Base-by-base conservation (phyloP, 1,140 invertebrate species). In the Drosophila erecta region DNA sequence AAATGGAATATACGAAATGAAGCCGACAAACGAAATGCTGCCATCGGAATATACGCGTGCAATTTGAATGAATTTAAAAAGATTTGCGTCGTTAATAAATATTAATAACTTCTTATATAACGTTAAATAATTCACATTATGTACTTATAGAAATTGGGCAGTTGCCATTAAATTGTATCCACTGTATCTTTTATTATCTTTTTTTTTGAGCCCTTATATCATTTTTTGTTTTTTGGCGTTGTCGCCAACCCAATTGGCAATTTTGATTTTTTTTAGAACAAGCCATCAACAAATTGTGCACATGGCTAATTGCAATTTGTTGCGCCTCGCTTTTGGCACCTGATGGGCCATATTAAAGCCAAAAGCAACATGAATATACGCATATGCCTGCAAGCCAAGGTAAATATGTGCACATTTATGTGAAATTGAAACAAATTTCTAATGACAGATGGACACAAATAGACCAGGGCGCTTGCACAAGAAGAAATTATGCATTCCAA, bases 281-380 rank as follows among this genome's bases (percentile, higher is more conserved):
- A 61, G 56, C 76, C 71, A 71, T 83, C 71, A 84, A 62, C 67
- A 71, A 66, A 60, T 72, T 27, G 47, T 74, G 62, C 67, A 87
- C 81, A 85, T 78, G 81, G 81, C 83, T 85, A 85, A 85, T 85
- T 85, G 81, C 81, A 71, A 87, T 75, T 71, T 87, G 81, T 87
- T 73, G 78, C 74, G 81, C 73, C 83, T 77, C 74, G 83, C 81
- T 87, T 87, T 87, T 85, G 81, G 81, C 83, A 85, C 83, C 81
- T 85, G 81, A 85, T 85, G 83, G 83, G 81, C 79, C 83, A 85
- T 87, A 83, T 74, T 78, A 61, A 87, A 78, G 75, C 74, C 49
- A 78, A 64, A 56, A 53, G 37, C 56, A 62, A 30, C 10, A 27
- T 24, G 27, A 56, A 67, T 54, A 65, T 60, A 53, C 40, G 3